Evolutionary conservation across 2,113 vertebrate species (phyloP).

Genomic region (Chauna torquata): DNA sequence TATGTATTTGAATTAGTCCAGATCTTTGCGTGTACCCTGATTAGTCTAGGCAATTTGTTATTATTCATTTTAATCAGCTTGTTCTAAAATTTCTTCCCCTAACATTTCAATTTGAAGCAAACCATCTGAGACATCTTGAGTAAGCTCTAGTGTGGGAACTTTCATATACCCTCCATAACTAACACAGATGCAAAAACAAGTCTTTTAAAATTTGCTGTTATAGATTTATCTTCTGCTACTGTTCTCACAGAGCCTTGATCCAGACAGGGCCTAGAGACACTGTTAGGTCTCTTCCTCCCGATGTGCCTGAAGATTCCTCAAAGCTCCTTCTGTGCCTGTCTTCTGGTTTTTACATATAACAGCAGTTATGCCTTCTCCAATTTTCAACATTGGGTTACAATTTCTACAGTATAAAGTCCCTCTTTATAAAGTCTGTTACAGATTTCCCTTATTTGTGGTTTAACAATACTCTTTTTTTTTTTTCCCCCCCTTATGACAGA

Average conservation of each 20-base stretch:
- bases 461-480: background rate
- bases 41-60: background rate
- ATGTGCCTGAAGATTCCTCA: background rate
- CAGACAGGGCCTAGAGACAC: background rate
- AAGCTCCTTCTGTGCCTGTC: background rate
- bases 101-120: background rate
- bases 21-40: background rate
- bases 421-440: background rate
- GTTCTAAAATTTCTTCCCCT: background rate
- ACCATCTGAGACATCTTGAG: background rate
- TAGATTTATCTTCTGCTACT: background rate
- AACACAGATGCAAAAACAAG: background rate
- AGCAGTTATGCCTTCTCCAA: background rate
- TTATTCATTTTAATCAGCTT: slow-evolving; percentile 5
- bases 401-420: background rate
- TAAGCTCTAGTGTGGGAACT: background rate
- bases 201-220: background rate
- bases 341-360: background rate
- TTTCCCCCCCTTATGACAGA: background rate
- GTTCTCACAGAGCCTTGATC: background rate
- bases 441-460: background rate
- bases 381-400: background rate
- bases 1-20: background rate
- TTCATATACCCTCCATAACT: background rate
- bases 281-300: background rate